These are phyloP conservation scores for Piezodorus guildinii DNA, from an alignment of 1,140 invertebrate genomes.

Conservation along the genomic window DNA sequence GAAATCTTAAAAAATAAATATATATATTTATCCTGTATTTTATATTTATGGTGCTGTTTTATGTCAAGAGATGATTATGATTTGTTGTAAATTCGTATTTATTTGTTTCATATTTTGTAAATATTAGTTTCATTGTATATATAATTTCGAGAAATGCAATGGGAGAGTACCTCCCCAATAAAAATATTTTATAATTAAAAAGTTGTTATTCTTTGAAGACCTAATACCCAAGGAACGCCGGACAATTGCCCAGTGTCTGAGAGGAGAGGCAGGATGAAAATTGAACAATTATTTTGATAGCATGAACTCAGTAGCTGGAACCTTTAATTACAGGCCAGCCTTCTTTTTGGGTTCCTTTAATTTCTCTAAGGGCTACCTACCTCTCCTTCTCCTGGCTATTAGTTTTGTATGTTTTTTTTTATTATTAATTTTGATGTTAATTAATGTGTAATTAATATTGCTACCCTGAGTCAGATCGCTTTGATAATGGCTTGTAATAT, in stretches of 20 bases:
- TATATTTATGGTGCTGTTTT: slow-evolving; percentile 12
- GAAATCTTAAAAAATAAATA: neutral
- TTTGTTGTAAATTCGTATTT: slow-evolving; percentile 17
- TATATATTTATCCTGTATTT: slow-evolving; percentile 13
- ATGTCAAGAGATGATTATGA: slow-evolving; percentile 8
- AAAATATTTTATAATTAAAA: slow-evolving; percentile 15
- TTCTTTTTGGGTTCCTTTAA: neutral
- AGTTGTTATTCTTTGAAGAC: too few relatives aligned
- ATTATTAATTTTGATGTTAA: too few relatives aligned
- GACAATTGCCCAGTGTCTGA: neutral
- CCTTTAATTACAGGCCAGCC: neutral
- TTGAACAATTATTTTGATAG: slow-evolving; percentile 4
- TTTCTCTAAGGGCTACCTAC: too few relatives aligned
- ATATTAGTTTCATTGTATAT: slow-evolving; percentile 14
- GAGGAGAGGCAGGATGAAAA: neutral
- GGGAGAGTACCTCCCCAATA: neutral
- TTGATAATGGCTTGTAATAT: too few relatives aligned
- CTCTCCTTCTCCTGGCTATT: too few relatives aligned
- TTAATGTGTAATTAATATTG: too few relatives aligned
- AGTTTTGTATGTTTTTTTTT: too few relatives aligned
- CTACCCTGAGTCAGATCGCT: too few relatives aligned
- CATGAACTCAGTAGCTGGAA: slow-evolving; percentile 6
- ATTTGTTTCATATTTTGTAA: slow-evolving; percentile 13
- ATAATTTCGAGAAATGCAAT: slow-evolving; percentile 12
- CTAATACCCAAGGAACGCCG: too few relatives aligned